Evolutionary conservation across 2,797 vertebrate genomes (phyloP).

Genomic region (Sebastolobus altivelis): DNA sequence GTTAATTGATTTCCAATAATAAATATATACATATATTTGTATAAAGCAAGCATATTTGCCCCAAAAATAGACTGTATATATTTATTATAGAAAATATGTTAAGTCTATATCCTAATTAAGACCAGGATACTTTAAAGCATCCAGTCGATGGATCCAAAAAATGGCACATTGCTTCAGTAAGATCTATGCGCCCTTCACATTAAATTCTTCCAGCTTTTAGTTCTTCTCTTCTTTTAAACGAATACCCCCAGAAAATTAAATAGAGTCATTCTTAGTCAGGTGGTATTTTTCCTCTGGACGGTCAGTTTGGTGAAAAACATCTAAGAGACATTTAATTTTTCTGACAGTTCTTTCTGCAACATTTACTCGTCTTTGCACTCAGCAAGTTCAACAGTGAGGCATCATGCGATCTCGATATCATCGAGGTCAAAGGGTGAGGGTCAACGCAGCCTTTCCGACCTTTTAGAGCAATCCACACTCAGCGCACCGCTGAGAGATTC

Average conservation of each 20-base stretch:
- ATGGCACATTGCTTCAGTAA: background rate
- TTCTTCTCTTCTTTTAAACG: background rate
- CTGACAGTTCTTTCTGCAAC: constrained; percentile 17
- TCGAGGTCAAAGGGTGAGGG: constrained; percentile 57
- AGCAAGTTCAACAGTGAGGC: constrained; percentile 25
- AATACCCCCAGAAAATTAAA: background rate
- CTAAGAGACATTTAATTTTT: constrained; percentile 1
- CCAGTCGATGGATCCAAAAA: no score
- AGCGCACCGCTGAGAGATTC: constrained; percentile 41
- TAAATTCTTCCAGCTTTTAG: constrained; percentile 2
- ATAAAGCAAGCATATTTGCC: no score
- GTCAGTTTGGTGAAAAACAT: constrained; percentile 14
- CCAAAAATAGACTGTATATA: no score
- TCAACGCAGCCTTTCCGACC: constrained; percentile 60
- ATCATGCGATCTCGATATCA: constrained; percentile 33
- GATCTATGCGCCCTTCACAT: background rate
- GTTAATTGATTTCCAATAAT: no score
- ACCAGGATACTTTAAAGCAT: no score
- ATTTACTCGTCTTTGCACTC: constrained; percentile 26
- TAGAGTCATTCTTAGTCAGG: constrained; percentile 6
- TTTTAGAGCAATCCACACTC: constrained; percentile 39
- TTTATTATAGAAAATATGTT: no score
- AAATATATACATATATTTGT: no score
- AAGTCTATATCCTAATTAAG: no score
- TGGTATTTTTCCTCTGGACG: background rate